Percentiles rank a stretch among this genome's conserved stretches.
These are phyloP conservation scores for Eumacrocentrus americanus DNA, from an alignment of 2,888 invertebrate species.

Conservation along the genomic window DNA sequence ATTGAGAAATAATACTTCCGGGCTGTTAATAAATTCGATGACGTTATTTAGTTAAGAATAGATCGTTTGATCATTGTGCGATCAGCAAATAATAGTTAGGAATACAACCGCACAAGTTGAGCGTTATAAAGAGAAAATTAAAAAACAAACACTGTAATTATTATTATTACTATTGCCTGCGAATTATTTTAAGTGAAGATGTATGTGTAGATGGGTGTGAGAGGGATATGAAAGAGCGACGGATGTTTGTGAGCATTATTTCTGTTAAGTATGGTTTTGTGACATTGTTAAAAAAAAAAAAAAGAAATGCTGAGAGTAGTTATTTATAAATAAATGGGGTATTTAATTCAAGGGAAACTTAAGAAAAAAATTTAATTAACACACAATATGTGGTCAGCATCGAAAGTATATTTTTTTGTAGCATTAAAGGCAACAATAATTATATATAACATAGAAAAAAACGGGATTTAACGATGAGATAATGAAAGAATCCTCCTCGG, in stretches of 20 bases:
- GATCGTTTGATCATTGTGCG: constrained; percentile 2
- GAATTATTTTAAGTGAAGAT: constrained; percentile 4
- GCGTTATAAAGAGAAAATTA: no score
- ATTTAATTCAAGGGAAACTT: neutral
- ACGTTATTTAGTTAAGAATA: constrained; percentile 2
- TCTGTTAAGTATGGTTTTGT: constrained; percentile 20
- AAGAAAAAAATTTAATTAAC: neutral
- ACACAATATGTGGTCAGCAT: neutral
- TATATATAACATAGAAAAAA: no score
- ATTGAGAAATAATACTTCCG: neutral
- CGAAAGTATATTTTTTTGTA: neutral
- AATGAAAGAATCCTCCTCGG: no score
- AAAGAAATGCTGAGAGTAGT: constrained; percentile 19
- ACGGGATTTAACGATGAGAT: no score
- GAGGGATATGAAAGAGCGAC: constrained; percentile 5
- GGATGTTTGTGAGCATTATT: constrained; percentile 4
- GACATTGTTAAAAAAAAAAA: constrained; percentile 11
- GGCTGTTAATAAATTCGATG: neutral
- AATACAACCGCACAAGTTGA: constrained; percentile 10
- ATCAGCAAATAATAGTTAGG: neutral
- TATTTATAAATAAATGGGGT: constrained; percentile 12
- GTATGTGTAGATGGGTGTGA: constrained; percentile 19
- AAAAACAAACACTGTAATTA: constrained; percentile 12
- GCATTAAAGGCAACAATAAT: no score
- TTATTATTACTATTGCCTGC: no score